Conservation (phyloP, 2,113 vertebrate species). For the Gnathonemus longibarbis region DNA sequence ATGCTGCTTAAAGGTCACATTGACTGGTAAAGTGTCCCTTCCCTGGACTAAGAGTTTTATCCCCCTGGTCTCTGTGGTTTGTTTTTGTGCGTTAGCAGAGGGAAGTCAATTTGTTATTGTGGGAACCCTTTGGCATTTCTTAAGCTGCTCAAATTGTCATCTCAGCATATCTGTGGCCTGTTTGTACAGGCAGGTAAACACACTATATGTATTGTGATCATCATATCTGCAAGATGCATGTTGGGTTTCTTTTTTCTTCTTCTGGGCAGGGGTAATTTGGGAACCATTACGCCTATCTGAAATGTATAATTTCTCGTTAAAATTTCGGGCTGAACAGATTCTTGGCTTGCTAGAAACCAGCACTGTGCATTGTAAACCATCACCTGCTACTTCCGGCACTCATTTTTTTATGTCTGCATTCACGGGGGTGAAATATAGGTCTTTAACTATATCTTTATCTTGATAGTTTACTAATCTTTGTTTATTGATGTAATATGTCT, state of each 20-base stretch:
- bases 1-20: slow-evolving; percentile 51
- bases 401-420: neutral
- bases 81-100: slow-evolving; percentile 44
- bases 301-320: neutral
- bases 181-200: neutral
- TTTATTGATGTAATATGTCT: neutral
- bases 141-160: slow-evolving; percentile 3
- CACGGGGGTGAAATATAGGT: neutral
- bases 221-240: neutral
- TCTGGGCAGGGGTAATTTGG: neutral
- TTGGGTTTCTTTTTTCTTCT: neutral
- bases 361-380: neutral
- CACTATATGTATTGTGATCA: neutral
- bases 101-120: slow-evolving; percentile 50
- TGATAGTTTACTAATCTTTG: neutral
- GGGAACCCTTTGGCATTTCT: slow-evolving; percentile 13
- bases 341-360: neutral
- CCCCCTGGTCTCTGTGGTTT: slow-evolving; percentile 19
- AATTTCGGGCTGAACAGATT: neutral
- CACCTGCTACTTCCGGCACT: neutral
- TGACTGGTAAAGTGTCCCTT: slow-evolving; percentile 51
- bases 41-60: slow-evolving; percentile 25
- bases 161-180: neutral
- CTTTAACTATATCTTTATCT: neutral
- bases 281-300: neutral